Percentiles rank a stretch among this genome's conserved stretches.
Conservation (phyloP, 2,888 invertebrate species). For the Philhelius pedissequus region DNA sequence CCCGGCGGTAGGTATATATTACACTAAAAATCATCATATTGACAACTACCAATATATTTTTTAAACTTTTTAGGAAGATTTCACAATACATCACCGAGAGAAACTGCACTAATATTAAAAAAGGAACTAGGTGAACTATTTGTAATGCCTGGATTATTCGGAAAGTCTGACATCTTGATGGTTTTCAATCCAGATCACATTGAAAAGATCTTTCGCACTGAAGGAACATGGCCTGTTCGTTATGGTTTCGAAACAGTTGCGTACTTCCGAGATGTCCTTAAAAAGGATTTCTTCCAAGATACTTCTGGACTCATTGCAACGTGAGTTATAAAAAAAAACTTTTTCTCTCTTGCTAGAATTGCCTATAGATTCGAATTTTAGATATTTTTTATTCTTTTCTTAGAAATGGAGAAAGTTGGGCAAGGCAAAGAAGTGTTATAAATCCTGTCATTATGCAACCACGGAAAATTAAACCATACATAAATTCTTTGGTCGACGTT, state of each 20-base stretch:
- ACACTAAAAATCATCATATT: not conserved
- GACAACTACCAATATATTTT: not conserved
- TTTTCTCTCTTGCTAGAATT: not conserved
- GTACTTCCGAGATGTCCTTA: constrained; percentile 76
- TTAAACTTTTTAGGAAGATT: constrained; percentile 28
- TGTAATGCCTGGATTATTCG: constrained; percentile 74
- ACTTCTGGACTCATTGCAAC: constrained; percentile 67
- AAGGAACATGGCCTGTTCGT: constrained; percentile 66
- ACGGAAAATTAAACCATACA: constrained; percentile 79
- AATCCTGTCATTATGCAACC: constrained; percentile 84
- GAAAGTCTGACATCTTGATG: constrained; percentile 73
- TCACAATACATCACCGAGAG: constrained; percentile 63
- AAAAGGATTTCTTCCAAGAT: constrained; percentile 67
- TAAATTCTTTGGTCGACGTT: constrained; percentile 79
- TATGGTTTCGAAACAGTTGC: constrained; percentile 75
- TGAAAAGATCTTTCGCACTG: constrained; percentile 75
- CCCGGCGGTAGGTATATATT: not conserved
- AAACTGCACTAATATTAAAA: constrained; percentile 62
- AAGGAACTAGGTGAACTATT: constrained; percentile 75
- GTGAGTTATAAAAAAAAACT: not conserved
- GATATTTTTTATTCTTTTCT: not conserved
- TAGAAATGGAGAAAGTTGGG: constrained; percentile 84
- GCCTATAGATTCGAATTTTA: too few relatives aligned
- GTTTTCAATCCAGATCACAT: constrained; percentile 80
- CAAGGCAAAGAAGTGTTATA: constrained; percentile 82